Evolutionary conservation across 2,113 vertebrate genomes (phyloP).

Genomic region (Vireo altiloquus): DNA sequence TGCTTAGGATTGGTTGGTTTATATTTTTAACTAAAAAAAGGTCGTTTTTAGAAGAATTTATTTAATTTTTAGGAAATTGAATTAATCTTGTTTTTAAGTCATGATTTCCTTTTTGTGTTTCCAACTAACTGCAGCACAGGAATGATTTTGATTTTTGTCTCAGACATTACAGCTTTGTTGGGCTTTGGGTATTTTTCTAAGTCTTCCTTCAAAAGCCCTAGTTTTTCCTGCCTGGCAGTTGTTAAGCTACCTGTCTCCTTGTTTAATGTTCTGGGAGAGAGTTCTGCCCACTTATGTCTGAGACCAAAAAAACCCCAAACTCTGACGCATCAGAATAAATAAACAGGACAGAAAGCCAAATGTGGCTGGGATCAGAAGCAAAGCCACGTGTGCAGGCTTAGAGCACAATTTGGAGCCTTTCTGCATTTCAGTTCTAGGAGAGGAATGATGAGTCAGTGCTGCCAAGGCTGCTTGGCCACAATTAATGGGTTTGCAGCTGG

Average conservation of each 20-base stretch:
- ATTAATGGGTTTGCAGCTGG: neutral
- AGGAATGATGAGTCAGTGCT: neutral
- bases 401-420: neutral
- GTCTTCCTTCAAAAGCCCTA: neutral
- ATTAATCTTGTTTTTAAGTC: constrained; percentile 52
- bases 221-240: neutral
- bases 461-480: neutral
- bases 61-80: constrained; percentile 55
- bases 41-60: constrained; percentile 10
- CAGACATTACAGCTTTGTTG: neutral
- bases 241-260: constrained; percentile 7
- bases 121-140: neutral
- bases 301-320: neutral
- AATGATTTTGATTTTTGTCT: constrained; percentile 26
- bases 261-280: neutral
- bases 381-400: neutral
- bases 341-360: neutral
- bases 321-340: neutral
- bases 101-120: neutral
- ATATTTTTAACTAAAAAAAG: constrained; percentile 29
- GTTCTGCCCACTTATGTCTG: neutral
- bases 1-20: constrained; percentile 40
- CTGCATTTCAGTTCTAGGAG: neutral
- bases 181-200: neutral
- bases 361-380: neutral